Conservation (phyloP, 2,797 vertebrate species). For the Vultur gryphus region DNA sequence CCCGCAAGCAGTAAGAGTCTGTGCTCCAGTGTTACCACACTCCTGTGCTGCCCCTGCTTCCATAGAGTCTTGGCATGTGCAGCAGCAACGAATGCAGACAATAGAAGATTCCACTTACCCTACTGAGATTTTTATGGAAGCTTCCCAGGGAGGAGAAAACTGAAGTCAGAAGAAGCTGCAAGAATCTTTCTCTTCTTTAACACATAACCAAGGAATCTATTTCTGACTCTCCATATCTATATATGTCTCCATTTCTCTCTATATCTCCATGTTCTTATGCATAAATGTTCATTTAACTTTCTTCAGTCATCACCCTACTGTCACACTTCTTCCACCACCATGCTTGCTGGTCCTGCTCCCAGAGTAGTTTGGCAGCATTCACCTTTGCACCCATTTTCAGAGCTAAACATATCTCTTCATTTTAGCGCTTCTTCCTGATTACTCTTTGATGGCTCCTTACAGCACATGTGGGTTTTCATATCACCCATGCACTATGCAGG, state of each 20-base stretch:
- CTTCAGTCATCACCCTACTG: background rate
- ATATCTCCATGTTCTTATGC: background rate
- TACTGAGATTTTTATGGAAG: background rate
- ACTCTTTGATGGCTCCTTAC: background rate
- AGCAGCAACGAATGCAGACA: background rate
- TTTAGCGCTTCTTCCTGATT: background rate
- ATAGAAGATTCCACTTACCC: background rate
- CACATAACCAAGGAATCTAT: background rate
- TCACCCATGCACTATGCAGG: background rate
- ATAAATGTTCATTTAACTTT: background rate
- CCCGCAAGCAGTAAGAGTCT: background rate
- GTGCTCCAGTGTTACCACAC: background rate
- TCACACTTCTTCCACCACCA: background rate
- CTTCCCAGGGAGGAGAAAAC: background rate
- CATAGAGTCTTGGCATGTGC: background rate
- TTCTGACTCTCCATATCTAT: background rate
- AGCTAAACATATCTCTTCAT: background rate
- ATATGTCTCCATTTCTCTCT: background rate
- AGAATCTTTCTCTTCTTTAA: background rate
- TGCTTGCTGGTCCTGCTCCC: background rate
- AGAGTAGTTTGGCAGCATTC: background rate
- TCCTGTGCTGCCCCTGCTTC: background rate
- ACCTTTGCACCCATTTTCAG: background rate
- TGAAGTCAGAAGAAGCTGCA: background rate
- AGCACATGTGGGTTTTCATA: background rate